phyloP scores from a whole-genome alignment of 2,113 vertebrate species.

The Periophthalmus modestus region DNA sequence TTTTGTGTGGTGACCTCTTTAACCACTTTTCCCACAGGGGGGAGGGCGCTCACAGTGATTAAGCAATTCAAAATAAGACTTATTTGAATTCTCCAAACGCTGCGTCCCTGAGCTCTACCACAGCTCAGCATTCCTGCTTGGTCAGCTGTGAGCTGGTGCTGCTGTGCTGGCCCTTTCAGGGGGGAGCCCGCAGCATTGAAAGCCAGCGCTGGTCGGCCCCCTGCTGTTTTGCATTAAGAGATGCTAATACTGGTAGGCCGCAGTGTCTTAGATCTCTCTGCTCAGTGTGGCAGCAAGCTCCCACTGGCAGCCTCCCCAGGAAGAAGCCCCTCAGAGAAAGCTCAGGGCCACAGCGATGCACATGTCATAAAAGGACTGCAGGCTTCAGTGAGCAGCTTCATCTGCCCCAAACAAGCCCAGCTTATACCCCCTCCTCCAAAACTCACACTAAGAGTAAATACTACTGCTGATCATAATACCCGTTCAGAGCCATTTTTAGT shows the following conservation, averaged over 20 bases:
- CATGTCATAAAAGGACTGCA: conserved; percentile 71
- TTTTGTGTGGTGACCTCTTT: conserved; percentile 63
- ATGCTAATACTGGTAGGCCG: conserved; percentile 69
- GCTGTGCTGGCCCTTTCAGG: conserved; percentile 62
- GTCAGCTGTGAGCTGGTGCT: conserved; percentile 72
- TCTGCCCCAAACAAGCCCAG: conserved; percentile 55
- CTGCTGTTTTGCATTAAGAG: conserved; percentile 74
- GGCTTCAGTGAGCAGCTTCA: conserved; percentile 71
- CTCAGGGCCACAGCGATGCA: conserved; percentile 71
- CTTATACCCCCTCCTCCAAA: conserved; percentile 45
- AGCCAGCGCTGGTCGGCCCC: conserved; percentile 61
- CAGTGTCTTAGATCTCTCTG: conserved; percentile 65
- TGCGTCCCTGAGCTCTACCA: conserved; percentile 42
- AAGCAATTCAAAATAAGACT: conserved; percentile 67
- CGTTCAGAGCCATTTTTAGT: conserved; percentile 49
- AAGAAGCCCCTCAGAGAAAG: conserved; percentile 71
- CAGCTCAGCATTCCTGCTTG: conserved; percentile 67
- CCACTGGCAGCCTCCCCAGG: conserved; percentile 70
- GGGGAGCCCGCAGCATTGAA: conserved; percentile 52
- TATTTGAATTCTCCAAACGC: conserved; percentile 63
- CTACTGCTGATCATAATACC: conserved; percentile 49
- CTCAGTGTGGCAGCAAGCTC: conserved; percentile 68
- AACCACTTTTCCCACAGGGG: conserved; percentile 50
- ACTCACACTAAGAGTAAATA: conserved; percentile 15
- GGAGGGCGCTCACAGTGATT: conserved; percentile 59